Conservation (phyloP, 2,797 vertebrate genomes). For the Helicolenus hilgendorfi region DNA sequence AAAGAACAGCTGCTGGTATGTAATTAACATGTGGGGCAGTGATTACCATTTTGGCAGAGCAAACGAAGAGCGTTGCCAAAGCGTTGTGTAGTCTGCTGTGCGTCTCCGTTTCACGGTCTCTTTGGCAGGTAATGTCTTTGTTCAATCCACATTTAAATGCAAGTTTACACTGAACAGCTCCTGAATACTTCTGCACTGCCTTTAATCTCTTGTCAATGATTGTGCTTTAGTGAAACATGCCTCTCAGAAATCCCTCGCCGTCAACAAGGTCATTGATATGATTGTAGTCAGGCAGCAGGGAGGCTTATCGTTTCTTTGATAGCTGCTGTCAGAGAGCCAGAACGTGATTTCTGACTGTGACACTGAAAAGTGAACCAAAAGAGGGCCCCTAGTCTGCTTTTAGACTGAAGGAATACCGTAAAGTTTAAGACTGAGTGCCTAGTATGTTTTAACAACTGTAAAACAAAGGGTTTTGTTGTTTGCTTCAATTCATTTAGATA, state of each 20-base stretch:
- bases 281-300: conserved; percentile 36
- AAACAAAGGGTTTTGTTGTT: background rate
- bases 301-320: conserved; percentile 66
- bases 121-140: conserved; percentile 9
- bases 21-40: conserved; percentile 10
- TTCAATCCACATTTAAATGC: background rate
- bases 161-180: conserved; percentile 3
- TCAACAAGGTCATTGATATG: conserved; percentile 78
- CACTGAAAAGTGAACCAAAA: conserved; percentile 3
- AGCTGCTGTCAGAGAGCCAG: conserved; percentile 42
- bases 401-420: background rate
- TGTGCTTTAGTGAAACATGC: conserved; percentile 32
- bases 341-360: conserved; percentile 11
- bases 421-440: too few relatives aligned
- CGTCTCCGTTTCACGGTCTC: conserved; percentile 4
- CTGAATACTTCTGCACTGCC: background rate
- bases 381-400: background rate
- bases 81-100: background rate
- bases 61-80: conserved; percentile 1
- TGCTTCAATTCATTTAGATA: background rate
- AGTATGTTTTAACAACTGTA: background rate
- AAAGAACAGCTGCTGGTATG: conserved; percentile 1
- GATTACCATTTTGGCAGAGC: background rate
- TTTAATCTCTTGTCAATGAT: conserved; percentile 42
- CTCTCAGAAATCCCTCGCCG: conserved; percentile 19